These are phyloP conservation scores for Acanthopleura granulata DNA, from an alignment of 2,888 invertebrate species.

Conservation along the genomic window DNA sequence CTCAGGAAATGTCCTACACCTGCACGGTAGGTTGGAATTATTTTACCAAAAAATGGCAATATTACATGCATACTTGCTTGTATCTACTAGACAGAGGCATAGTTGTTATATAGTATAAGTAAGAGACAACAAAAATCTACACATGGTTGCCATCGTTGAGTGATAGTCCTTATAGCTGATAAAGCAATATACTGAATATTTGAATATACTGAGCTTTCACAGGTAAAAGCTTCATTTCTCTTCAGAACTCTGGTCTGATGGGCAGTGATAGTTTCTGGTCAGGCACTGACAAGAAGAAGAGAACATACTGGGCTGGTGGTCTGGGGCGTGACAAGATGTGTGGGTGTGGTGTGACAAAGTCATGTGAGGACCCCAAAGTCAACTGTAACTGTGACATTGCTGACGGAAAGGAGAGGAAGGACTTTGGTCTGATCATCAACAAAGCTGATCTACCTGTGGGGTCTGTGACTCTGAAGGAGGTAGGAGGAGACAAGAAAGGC, in stretches of 20 bases:
- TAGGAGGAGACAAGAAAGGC: conserved; percentile 30
- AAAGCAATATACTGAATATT: too few species aligned
- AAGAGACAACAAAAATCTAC: too few species aligned
- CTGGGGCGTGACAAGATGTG: conserved; percentile 37
- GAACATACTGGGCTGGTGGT: conserved; percentile 46
- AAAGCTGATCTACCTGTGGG: conserved; percentile 49
- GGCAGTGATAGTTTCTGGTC: neutral
- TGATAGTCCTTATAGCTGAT: too few species aligned
- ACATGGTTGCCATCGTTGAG: too few species aligned
- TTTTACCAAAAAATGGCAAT: too few species aligned
- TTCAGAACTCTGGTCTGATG: conserved; percentile 10
- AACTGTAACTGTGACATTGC: conserved; percentile 57
- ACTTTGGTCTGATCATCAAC: conserved; percentile 50
- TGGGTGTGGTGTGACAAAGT: conserved; percentile 49
- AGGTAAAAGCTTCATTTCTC: too few species aligned
- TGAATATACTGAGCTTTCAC: too few species aligned
- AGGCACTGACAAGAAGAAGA: neutral
- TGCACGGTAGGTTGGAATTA: conserved; percentile 7
- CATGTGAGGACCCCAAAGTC: conserved; percentile 37
- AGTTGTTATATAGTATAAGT: too few species aligned
- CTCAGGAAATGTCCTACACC: conserved; percentile 9
- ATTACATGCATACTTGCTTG: too few species aligned
- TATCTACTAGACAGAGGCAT: too few species aligned
- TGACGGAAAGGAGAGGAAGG: conserved; percentile 44
- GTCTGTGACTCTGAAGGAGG: conserved; percentile 34